These are phyloP conservation scores for Phallusia fumigata DNA, from an alignment of 23 tunicate species.

Conservation along the genomic window DNA sequence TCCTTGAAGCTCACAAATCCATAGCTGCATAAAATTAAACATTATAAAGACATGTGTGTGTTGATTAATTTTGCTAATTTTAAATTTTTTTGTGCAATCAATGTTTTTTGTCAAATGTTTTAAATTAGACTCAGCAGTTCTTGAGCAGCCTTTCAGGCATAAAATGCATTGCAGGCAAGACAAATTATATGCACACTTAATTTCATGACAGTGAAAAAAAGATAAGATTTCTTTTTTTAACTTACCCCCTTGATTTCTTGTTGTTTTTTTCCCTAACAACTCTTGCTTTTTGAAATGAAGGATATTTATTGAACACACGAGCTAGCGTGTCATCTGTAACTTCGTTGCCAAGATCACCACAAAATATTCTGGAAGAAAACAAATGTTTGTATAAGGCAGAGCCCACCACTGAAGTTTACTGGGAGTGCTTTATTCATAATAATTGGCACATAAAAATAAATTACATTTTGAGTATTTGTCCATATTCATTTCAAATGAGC, in stretches of 20 bases:
- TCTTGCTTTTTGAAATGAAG: conserved; percentile 91
- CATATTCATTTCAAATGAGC: no score
- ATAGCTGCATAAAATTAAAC: no score
- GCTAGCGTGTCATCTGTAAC: conserved; percentile 92
- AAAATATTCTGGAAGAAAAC: conserved; percentile 65
- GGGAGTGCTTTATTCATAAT: no score
- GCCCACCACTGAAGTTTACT: not conserved
- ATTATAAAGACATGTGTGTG: no score
- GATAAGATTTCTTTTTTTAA: not conserved
- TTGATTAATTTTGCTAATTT: no score
- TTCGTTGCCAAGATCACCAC: conserved; percentile 98
- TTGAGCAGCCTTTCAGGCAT: no score
- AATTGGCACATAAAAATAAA: no score
- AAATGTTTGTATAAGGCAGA: no score
- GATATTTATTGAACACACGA: conserved; percentile 73
- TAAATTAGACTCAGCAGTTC: no score
- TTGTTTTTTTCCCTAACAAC: conserved; percentile 86
- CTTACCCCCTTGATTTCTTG: conserved; percentile 82
- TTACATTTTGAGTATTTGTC: no score
- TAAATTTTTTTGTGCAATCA: not conserved
- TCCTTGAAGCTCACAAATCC: conserved; percentile 94
- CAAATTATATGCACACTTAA: no score
- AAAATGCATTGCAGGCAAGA: no score
- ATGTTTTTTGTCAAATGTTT: not conserved
- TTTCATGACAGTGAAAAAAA: not conserved